Evolutionary conservation across 2,797 vertebrate genomes (phyloP), one percentile per base, ranked within the genome.

Genomic region (Chaunax sp.): DNA sequence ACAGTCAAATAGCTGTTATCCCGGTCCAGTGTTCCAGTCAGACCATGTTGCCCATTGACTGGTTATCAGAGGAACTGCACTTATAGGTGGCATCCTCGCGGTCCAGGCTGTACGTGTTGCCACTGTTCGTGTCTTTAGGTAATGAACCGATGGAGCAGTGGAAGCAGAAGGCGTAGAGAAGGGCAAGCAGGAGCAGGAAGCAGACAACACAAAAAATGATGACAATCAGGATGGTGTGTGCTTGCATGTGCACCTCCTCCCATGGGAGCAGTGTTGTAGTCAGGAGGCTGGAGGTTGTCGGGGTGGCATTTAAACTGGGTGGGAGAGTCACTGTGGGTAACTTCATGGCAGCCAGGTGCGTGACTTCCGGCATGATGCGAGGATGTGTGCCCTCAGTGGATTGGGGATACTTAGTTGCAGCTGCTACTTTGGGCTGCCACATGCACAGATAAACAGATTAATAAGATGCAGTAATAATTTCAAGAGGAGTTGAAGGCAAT

Each of bases 131-230:
- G 23, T 90, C 87, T 60, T 88, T 91, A 20, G 78, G 76, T 0
- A 57, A 54, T 0, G 83, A 46, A 2, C 58, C 12, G 35, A 94
- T 88, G 43, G 88, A 90, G 75, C 90, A 93, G 33, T 88, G 90
- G 72, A 94, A 88, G 46, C 90, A 94, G 80, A 94, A 92, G 23
- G 91, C 59, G 18, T 92, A 94, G 59, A 93, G 70, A 65, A 93
- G 87, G 37, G 93, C 83, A 37, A 90, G 55, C 13, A 95, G 77
- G 13, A 94, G 90, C 57, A 95, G 90, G n/a, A 94, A 57, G 69
- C 92, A 94, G 43, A 93, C 93, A 2, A 78, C 19, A 50, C 85
- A 89, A 63, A 94, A 95, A 44, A 94, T 86, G 28, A 90, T 23
- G 8, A 92, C 44, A 10, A 91, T 88, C 61, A 93, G 50, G 74